These are phyloP conservation scores for Cydia pomonella DNA, from an alignment of 1,140 invertebrate species.

Conservation along the genomic window DNA sequence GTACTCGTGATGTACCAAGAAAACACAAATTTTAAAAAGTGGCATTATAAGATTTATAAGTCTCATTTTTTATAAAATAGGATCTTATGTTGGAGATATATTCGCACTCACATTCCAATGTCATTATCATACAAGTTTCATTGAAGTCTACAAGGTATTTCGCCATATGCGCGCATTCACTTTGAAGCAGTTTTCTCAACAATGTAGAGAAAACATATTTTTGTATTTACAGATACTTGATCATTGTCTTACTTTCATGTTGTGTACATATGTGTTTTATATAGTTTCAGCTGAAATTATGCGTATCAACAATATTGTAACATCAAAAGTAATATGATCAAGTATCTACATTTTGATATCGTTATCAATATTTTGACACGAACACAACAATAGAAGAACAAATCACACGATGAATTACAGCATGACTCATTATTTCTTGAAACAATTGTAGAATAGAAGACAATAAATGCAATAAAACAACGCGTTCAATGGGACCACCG, in stretches of 20 bases:
- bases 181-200: neutral
- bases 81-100: neutral
- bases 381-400: neutral
- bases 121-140: neutral
- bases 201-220: neutral
- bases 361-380: neutral
- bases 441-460: constrained; percentile 30
- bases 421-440: neutral
- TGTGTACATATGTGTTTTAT: neutral
- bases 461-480: constrained; percentile 18
- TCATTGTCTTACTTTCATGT: neutral
- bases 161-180: neutral
- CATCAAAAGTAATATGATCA: neutral
- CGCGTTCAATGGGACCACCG: constrained; percentile 19
- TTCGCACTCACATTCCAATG: neutral
- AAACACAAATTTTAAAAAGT: too few species aligned
- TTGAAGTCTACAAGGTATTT: neutral
- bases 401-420: neutral
- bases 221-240: neutral
- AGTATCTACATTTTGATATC: neutral
- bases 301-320: neutral
- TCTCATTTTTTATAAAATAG: too few species aligned
- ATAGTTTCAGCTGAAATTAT: neutral
- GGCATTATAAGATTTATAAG: too few species aligned
- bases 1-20: too few species aligned